Percentiles rank a stretch among this genome's conserved stretches.
Evolutionary conservation across 2,888 invertebrate species (phyloP).

Genomic region (Parnassius orleans): DNA sequence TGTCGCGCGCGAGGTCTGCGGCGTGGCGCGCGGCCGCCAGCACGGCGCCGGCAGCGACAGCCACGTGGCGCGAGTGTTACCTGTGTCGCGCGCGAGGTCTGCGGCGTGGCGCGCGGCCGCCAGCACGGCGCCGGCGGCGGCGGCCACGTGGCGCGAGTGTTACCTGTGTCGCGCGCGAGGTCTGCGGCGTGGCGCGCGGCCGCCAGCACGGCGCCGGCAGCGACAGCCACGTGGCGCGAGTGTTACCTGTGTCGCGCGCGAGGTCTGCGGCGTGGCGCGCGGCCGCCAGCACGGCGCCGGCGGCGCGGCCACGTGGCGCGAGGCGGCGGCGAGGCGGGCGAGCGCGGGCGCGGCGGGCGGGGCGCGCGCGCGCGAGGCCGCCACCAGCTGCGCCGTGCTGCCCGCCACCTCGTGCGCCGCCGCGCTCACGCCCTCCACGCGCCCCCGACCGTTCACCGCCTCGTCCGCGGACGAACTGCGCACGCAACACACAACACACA

Average conservation of each 20-base stretch:
- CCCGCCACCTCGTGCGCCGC: slow-evolving; percentile 97
- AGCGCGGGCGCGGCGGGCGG: slow-evolving; percentile 90
- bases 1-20: slow-evolving; percentile 91
- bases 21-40: slow-evolving; percentile 90
- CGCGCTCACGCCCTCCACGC: slow-evolving; percentile 95
- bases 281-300: slow-evolving; percentile 95
- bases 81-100: slow-evolving; percentile 90
- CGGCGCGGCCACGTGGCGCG: slow-evolving; percentile 94
- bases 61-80: slow-evolving; percentile 91
- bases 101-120: slow-evolving; percentile 90
- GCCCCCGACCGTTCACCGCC: slow-evolving; percentile 91
- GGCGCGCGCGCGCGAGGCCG: slow-evolving; percentile 97
- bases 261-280: slow-evolving; percentile 94
- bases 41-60: slow-evolving; percentile 94
- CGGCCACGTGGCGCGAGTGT: slow-evolving; percentile 90
- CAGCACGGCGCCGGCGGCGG: slow-evolving; percentile 93
- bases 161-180: slow-evolving; percentile 6
- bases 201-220: slow-evolving; percentile 70
- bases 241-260: slow-evolving; percentile 89
- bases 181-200: slow-evolving; percentile 69
- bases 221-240: slow-evolving; percentile 92
- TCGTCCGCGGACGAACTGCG: slow-evolving; percentile 91
- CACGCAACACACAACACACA: not conserved
- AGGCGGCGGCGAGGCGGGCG: slow-evolving; percentile 90
- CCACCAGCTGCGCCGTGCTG: slow-evolving; percentile 98